Conservation (phyloP, 2,888 invertebrate species). For the Lasioglossum lativentre region DNA sequence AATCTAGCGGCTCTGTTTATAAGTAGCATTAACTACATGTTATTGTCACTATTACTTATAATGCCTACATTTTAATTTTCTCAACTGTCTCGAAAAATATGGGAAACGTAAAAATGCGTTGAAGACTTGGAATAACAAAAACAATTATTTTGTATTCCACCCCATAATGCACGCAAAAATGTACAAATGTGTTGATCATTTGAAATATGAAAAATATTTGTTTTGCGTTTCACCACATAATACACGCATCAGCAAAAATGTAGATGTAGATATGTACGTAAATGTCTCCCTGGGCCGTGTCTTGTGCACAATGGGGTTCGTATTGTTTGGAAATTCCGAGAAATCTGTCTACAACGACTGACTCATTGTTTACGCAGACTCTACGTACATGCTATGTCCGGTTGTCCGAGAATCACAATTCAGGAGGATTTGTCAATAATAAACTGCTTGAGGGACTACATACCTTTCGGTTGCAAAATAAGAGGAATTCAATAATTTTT, state of each 20-base stretch:
- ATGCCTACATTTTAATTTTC: no score
- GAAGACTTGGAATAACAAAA: no score
- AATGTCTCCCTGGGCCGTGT: neutral
- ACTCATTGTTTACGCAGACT: conserved; percentile 3
- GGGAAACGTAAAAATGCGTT: no score
- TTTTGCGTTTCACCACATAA: no score
- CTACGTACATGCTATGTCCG: neutral
- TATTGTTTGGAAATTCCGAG: neutral
- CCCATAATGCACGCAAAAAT: no score
- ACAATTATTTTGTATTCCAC: no score
- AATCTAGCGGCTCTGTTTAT: no score
- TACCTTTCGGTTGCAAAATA: neutral
- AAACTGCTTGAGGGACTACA: neutral
- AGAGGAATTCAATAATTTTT: neutral
- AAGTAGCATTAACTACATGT: no score
- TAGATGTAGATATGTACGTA: neutral
- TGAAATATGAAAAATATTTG: no score
- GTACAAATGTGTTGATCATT: no score
- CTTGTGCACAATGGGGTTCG: neutral
- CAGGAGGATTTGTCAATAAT: neutral
- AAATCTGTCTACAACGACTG: conserved; percentile 12
- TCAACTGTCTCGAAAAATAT: no score
- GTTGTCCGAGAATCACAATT: neutral
- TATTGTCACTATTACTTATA: no score
- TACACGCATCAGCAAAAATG: neutral